Evolutionary conservation across 53 echinoderm and acorn worm genomes (phyloP).

Genomic region (Crossaster papposus): DNA sequence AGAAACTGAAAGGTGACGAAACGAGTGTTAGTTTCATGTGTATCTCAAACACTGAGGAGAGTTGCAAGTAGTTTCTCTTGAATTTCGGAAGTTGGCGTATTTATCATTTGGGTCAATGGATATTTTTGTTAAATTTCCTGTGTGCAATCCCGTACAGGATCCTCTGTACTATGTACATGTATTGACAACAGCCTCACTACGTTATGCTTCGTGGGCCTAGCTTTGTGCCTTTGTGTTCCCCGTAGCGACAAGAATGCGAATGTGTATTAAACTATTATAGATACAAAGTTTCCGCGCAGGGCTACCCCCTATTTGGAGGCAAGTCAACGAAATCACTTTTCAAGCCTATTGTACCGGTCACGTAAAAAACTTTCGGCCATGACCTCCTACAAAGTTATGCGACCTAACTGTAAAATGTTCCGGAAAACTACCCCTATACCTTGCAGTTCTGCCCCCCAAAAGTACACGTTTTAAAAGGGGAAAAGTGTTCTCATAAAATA

Average conservation of each 20-base stretch:
- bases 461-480: no score
- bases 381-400: slow-evolving; percentile 32
- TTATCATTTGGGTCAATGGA: no score
- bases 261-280: slow-evolving; percentile 28
- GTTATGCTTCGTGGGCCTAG: slow-evolving; percentile 7
- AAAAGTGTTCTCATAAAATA: no score
- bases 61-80: no score
- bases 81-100: no score
- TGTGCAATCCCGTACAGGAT: not conserved
- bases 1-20: no score
- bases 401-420: not conserved
- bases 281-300: slow-evolving; percentile 51
- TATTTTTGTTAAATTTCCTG: not conserved
- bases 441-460: no score
- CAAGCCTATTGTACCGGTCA: slow-evolving; percentile 31
- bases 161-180: not conserved
- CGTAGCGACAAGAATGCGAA: slow-evolving; percentile 50
- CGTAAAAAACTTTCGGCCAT: slow-evolving; percentile 63
- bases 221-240: slow-evolving; percentile 37
- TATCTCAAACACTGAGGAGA: no score
- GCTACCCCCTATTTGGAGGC: not conserved
- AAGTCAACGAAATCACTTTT: slow-evolving; percentile 39
- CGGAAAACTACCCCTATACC: not conserved
- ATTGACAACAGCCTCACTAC: not conserved
- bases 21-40: no score